Evolutionary conservation across 2,113 vertebrate genomes (phyloP), one percentile per base, ranked within the genome.

Genomic region (Candoia aspera): DNA sequence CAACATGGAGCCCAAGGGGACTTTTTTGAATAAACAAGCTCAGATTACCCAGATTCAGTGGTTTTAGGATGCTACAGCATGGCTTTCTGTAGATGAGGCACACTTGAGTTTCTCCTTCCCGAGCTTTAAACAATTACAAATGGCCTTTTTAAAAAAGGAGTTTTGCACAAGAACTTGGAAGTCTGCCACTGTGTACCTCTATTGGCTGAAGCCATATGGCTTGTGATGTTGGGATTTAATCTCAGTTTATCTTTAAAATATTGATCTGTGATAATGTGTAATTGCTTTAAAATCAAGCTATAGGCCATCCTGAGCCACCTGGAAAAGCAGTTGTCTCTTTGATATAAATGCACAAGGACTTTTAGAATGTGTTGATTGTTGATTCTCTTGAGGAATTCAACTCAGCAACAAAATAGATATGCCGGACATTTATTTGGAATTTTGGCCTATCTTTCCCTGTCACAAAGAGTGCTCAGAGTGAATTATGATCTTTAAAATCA

Each of bases 171-270:
- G 21, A 59, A 13, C 21, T 88, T 23, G 55, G 57, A n/a, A 24
- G 55, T 24, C n/a, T 37, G 55, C n/a, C 33, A 87, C 19, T 21
- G 6, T 9, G 19, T 21, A 8, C 13, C 55, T 87, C 4, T 33
- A 33, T 54, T 10, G 26, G 54, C 26, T 42, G 33, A 37, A 33
- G 55, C 53, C 29, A 58, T 87, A 87, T 58, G 53, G 33, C 86
- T 59, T 15, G 21, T 59, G 33, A n/a, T 60, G 57, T 42, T 87
- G 86, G 57, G 33, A 88, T 59, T 88, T 88, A 57, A 87, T 87
- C 42, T 87, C 29, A 58, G 55, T 58, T 87, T 87, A 37, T 87
- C 55, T 87, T 58, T 59, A 87, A 87, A 87, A 37, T 87, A 87
- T 58, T 87, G 55, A 58, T 87, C 15, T 19, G 85, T 33, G 85